Evolutionary conservation across 2,113 vertebrate genomes (phyloP).

Genomic region (Athene noctua): DNA sequence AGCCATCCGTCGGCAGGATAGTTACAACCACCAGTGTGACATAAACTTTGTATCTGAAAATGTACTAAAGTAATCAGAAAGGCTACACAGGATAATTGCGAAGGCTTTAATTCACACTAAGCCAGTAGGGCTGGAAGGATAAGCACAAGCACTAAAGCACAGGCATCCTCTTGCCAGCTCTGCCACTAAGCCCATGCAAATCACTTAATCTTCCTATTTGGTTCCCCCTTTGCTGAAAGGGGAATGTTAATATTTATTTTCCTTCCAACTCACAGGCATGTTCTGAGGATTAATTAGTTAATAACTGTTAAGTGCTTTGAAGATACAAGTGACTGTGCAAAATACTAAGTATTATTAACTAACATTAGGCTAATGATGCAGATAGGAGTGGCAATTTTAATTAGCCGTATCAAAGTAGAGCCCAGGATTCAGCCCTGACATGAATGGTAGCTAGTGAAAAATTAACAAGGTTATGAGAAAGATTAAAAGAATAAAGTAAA

Average conservation of each 20-base stretch:
- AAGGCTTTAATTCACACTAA: background rate
- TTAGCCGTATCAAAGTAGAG: conserved; percentile 12
- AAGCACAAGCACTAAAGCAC: background rate
- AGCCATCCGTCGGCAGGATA: background rate
- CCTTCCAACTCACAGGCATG: conserved; percentile 18
- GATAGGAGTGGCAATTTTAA: conserved; percentile 1
- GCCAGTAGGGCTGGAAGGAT: background rate
- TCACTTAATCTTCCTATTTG: conserved; percentile 48
- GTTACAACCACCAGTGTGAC: background rate
- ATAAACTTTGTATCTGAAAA: background rate
- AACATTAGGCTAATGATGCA: conserved; percentile 32
- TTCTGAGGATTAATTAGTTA: conserved; percentile 61
- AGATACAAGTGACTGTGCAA: conserved; percentile 29
- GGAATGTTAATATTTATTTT: conserved; percentile 48
- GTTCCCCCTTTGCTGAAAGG: conserved; percentile 18
- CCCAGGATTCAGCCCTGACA: background rate
- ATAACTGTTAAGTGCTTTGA: conserved; percentile 46
- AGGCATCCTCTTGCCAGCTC: background rate
- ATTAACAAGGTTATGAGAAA: conserved; percentile 8
- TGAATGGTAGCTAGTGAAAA: conserved; percentile 8
- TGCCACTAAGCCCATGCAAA: conserved; percentile 22
- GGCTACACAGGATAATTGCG: background rate
- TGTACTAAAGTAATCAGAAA: background rate
- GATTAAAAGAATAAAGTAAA: background rate
- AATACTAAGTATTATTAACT: conserved; percentile 42